Percentiles rank a stretch among this genome's conserved stretches.
Conservation (phyloP, 1,140 invertebrate species). For the Riptortus pedestris region DNA sequence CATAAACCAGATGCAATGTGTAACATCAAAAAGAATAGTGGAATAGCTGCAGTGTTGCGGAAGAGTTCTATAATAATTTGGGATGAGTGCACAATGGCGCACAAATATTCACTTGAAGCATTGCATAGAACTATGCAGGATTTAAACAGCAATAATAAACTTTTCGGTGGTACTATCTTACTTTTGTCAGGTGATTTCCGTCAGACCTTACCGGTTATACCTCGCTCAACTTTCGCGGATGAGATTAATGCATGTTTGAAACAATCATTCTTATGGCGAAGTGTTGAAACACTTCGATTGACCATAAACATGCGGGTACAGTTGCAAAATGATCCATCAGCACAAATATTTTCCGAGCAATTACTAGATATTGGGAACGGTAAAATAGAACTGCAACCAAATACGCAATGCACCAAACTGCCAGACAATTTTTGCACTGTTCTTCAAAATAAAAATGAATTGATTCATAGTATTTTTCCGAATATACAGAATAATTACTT, state of each 20-base stretch:
- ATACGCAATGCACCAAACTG: not conserved
- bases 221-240: constrained; percentile 14
- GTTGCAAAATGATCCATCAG: constrained; percentile 3
- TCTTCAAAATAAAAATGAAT: not conserved
- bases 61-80: constrained; percentile 34
- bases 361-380: constrained; percentile 21
- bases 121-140: constrained; percentile 35
- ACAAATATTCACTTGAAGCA: constrained; percentile 33
- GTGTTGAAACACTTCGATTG: constrained; percentile 3
- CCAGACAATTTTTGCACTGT: not conserved
- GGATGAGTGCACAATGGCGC: constrained; percentile 38
- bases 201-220: constrained; percentile 18
- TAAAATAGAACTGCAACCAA: not conserved
- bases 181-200: constrained; percentile 15
- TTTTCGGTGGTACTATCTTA: constrained; percentile 32
- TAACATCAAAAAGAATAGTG: not conserved
- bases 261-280: constrained; percentile 16
- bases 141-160: constrained; percentile 31
- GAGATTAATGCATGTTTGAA: constrained; percentile 24
- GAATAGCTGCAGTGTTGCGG: too few species aligned
- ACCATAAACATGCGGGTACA: constrained; percentile 22
- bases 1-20: not conserved
- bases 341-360: constrained; percentile 14
- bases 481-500: constrained; percentile 18
- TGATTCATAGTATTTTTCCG: constrained; percentile 6